Evolutionary conservation across 2,113 vertebrate species (phyloP).

Genomic region (Thamnaconus septentrionalis): DNA sequence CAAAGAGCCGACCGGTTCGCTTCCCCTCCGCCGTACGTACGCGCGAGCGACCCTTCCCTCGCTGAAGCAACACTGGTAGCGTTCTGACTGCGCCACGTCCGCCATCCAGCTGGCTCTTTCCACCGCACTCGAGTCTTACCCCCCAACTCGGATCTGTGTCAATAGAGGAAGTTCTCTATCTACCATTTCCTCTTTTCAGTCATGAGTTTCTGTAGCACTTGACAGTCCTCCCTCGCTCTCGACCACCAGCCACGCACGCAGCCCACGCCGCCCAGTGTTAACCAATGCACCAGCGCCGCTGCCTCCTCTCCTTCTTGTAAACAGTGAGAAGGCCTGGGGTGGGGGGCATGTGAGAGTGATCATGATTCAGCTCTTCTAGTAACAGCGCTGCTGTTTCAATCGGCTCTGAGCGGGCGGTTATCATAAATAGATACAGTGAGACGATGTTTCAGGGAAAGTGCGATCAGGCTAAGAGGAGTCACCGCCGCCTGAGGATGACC

Average conservation of each 20-base stretch:
- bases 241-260: constrained; percentile 58
- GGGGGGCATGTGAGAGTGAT: constrained; percentile 23
- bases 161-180: constrained; percentile 75
- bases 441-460: constrained; percentile 68
- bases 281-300: constrained; percentile 45
- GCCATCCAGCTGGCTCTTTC: constrained; percentile 30
- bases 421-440: constrained; percentile 64
- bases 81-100: constrained; percentile 39
- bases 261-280: constrained; percentile 39
- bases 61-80: constrained; percentile 21
- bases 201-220: constrained; percentile 71
- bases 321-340: constrained; percentile 23
- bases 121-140: constrained; percentile 56
- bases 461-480: constrained; percentile 58
- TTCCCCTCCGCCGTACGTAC: too few relatives aligned
- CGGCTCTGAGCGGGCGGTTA: constrained; percentile 59
- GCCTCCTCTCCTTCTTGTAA: constrained; percentile 51
- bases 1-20: too few relatives aligned
- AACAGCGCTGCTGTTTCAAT: constrained; percentile 54
- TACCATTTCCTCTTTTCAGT: constrained; percentile 74
- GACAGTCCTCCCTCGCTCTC: constrained; percentile 61
- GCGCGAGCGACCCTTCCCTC: not conserved
- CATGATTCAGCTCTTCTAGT: constrained; percentile 70
- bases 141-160: constrained; percentile 64
- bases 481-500: constrained; percentile 50